A percentile compares a stretch with the other conserved stretches of the same genome.
These are phyloP conservation scores for Myanophis thanlyinensis DNA, from an alignment of 2,113 vertebrate genomes.

Conservation along the genomic window DNA sequence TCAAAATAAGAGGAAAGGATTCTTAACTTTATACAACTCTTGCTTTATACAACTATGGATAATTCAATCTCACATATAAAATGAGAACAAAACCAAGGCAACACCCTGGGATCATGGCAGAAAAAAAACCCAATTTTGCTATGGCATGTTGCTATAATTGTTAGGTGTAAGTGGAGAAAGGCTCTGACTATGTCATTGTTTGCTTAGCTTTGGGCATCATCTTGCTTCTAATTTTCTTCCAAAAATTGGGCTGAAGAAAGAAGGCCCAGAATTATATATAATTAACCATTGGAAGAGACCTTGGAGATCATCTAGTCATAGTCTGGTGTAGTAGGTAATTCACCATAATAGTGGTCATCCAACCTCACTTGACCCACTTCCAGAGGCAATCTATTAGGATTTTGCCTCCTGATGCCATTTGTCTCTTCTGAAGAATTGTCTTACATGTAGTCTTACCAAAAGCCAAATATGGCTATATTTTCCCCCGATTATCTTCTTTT, in stretches of 20 bases:
- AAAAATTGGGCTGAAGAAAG: background rate
- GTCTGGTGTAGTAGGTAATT: background rate
- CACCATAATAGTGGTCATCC: background rate
- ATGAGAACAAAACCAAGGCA: background rate
- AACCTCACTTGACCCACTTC: background rate
- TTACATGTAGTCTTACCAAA: background rate
- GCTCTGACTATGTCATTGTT: background rate
- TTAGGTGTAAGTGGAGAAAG: background rate
- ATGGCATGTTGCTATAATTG: background rate
- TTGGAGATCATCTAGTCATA: background rate
- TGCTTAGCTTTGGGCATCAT: background rate
- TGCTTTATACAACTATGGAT: background rate
- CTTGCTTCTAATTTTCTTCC: background rate
- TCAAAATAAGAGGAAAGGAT: background rate
- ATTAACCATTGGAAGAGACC: background rate
- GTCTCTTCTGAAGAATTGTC: background rate
- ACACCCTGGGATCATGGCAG: background rate
- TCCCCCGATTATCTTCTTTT: background rate
- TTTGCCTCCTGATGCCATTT: background rate
- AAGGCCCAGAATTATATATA: background rate
- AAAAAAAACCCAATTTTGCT: background rate
- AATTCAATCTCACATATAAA: background rate
- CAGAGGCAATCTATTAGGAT: background rate
- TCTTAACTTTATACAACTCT: no score
- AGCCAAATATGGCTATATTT: background rate